These are phyloP conservation scores for Ascaphus truei DNA, from an alignment of 2,113 vertebrate species.

Conservation along the genomic window DNA sequence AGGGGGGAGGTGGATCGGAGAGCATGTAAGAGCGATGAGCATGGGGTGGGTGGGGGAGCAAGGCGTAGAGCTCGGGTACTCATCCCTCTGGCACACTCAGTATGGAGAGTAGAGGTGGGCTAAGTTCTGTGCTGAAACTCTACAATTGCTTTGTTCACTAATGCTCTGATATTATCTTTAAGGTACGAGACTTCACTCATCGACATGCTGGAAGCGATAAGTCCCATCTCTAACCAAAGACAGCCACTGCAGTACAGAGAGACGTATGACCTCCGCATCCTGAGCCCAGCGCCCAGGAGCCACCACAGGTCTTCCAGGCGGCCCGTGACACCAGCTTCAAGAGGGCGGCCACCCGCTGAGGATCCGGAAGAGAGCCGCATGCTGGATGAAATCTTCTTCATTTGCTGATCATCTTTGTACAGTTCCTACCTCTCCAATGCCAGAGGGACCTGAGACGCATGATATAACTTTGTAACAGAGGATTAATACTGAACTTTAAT, in stretches of 20 bases:
- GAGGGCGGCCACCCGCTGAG: slow-evolving; percentile 39
- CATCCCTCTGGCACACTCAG: too few relatives aligned
- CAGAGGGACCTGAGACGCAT: background rate
- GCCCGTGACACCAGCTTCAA: slow-evolving; percentile 41
- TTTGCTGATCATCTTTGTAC: slow-evolving; percentile 62
- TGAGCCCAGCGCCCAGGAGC: slow-evolving; percentile 15
- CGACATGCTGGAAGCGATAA: slow-evolving; percentile 76
- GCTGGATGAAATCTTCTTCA: slow-evolving; percentile 93
- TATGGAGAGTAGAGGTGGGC: too few relatives aligned
- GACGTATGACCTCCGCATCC: background rate
- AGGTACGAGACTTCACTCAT: slow-evolving; percentile 76
- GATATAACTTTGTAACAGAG: too few relatives aligned
- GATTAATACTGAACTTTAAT: too few relatives aligned
- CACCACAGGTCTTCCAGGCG: slow-evolving; percentile 26
- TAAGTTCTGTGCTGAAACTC: too few relatives aligned
- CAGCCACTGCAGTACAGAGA: slow-evolving; percentile 10
- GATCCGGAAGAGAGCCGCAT: slow-evolving; percentile 82
- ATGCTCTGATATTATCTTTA: slow-evolving; percentile 35
- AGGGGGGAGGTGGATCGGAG: too few relatives aligned
- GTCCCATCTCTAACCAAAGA: slow-evolving; percentile 51
- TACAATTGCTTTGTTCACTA: background rate
- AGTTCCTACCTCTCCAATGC: background rate
- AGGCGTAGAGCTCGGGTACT: too few relatives aligned
- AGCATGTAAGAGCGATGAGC: too few relatives aligned
- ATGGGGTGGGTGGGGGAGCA: too few relatives aligned